Evolutionary conservation across 2,888 invertebrate genomes (phyloP).

Genomic region (Urechis unicinctus): DNA sequence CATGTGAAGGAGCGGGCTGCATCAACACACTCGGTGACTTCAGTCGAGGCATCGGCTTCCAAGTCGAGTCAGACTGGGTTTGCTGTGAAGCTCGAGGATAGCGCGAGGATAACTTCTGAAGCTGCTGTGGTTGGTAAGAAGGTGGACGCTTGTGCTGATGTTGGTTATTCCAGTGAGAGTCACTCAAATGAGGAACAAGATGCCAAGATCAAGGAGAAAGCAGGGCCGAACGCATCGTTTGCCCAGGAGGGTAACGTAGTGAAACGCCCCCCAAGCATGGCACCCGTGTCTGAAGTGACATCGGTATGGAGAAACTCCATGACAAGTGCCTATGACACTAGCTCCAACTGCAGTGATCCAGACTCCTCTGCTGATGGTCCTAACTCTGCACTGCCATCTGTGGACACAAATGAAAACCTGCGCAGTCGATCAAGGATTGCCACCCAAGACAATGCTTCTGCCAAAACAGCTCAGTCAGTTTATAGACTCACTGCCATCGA

Average conservation of each 20-base stretch:
- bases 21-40: slow-evolving; percentile 2
- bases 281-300: too few relatives aligned
- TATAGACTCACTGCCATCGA: slow-evolving; percentile 14
- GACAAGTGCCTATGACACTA: slow-evolving; percentile 23
- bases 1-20: slow-evolving; percentile 3
- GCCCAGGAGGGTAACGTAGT: not conserved
- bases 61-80: not conserved
- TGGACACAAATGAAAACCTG: not conserved
- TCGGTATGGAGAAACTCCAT: slow-evolving; percentile 17
- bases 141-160: slow-evolving; percentile 26
- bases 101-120: too few relatives aligned
- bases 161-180: slow-evolving; percentile 51
- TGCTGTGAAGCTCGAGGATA: not conserved
- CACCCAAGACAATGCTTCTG: not conserved
- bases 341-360: slow-evolving; percentile 13
- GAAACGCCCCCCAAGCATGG: not conserved
- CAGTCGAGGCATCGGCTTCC: slow-evolving; percentile 6
- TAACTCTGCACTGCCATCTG: not conserved
- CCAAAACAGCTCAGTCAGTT: slow-evolving; percentile 4
- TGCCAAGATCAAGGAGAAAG: slow-evolving; percentile 18
- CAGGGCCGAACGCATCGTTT: not conserved
- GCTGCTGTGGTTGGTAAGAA: not conserved
- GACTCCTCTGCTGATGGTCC: slow-evolving; percentile 3
- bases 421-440: not conserved
- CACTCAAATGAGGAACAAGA: slow-evolving; percentile 45